These are phyloP conservation scores for Orthonyx spaldingii DNA, from an alignment of 2,113 vertebrate species.

Conservation along the genomic window DNA sequence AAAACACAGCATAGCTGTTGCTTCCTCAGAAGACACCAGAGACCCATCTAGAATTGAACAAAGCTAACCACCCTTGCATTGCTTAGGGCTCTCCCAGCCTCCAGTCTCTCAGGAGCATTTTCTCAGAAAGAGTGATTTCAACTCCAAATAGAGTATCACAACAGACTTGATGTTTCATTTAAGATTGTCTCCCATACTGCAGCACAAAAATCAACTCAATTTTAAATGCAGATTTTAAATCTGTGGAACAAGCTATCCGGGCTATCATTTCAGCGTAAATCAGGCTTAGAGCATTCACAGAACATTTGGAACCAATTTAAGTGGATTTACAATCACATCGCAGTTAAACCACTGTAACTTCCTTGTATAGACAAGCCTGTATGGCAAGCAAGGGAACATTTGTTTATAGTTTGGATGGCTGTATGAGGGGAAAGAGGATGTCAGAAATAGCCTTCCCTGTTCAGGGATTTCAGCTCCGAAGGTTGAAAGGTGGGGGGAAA, in stretches of 20 bases:
- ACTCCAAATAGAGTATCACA: background rate
- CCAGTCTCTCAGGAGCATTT: background rate
- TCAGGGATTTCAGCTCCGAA: background rate
- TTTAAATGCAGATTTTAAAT: background rate
- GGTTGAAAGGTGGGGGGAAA: background rate
- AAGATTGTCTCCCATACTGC: background rate
- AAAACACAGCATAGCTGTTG: background rate
- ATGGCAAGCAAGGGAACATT: constrained; percentile 10
- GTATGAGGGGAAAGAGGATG: background rate
- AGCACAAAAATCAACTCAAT: background rate
- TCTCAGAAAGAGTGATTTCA: background rate
- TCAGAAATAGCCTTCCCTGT: constrained; percentile 20
- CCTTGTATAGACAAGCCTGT: background rate
- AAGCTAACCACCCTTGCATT: background rate
- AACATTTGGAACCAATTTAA: constrained; percentile 61
- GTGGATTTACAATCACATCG: constrained; percentile 28
- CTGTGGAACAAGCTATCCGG: background rate
- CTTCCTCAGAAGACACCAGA: background rate
- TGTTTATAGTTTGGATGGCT: constrained; percentile 36
- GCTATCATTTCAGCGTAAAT: constrained; percentile 30
- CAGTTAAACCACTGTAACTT: constrained; percentile 55
- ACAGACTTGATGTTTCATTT: constrained; percentile 3
- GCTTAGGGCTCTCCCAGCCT: background rate
- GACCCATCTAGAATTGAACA: background rate
- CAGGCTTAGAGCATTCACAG: background rate